A percentile compares a stretch with the other conserved stretches of the same genome.
Evolutionary conservation across 2,888 invertebrate genomes (phyloP).

Genomic region (Linnaemya tessellans): DNA sequence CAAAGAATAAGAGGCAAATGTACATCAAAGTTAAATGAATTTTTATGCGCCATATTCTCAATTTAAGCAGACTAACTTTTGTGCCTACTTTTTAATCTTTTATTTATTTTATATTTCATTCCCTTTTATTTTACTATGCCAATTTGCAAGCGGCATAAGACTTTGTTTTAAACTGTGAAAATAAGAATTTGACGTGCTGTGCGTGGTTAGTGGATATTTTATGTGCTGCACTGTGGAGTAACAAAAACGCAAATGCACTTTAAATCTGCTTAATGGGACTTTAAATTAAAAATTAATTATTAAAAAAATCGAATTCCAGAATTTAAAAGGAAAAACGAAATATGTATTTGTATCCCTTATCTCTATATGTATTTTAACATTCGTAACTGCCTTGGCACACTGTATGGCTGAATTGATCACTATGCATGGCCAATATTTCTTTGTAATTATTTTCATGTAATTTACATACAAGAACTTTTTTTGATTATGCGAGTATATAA

Average conservation of each 20-base stretch:
- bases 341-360: too few relatives aligned
- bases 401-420: slow-evolving; percentile 55
- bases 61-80: slow-evolving; percentile 44
- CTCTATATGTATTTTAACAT: too few relatives aligned
- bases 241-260: too few relatives aligned
- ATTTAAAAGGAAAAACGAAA: too few relatives aligned
- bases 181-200: neutral
- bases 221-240: neutral
- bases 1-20: slow-evolving; percentile 3
- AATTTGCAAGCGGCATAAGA: slow-evolving; percentile 56
- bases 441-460: slow-evolving; percentile 16
- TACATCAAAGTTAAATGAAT: slow-evolving; percentile 69
- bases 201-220: neutral
- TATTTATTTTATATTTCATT: neutral
- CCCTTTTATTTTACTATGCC: slow-evolving; percentile 13
- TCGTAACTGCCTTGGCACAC: neutral
- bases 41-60: slow-evolving; percentile 51
- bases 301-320: too few relatives aligned
- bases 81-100: neutral
- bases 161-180: slow-evolving; percentile 56
- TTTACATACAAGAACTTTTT: slow-evolving; percentile 53
- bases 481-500: slow-evolving; percentile 45
- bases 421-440: slow-evolving; percentile 65
- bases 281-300: too few relatives aligned
- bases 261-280: too few relatives aligned